Percentiles rank a stretch among this genome's conserved stretches.
These are phyloP conservation scores for Lagopus leucura DNA, from an alignment of 2,113 vertebrate genomes.

Conservation along the genomic window DNA sequence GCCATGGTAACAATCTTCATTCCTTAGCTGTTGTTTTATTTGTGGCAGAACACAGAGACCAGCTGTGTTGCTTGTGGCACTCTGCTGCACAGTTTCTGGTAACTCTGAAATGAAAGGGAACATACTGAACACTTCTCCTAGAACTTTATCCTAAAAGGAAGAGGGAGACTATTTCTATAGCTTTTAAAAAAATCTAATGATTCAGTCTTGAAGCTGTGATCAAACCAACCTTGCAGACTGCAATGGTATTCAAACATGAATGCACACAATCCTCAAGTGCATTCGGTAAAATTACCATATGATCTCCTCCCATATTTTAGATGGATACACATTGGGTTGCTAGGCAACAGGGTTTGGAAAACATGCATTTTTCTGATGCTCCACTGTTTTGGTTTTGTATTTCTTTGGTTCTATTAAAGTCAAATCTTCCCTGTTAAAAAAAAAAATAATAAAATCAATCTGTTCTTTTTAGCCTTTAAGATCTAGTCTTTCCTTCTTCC, in stretches of 20 bases:
- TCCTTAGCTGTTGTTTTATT: conserved; percentile 80
- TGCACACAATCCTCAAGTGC: neutral
- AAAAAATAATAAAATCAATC: conserved; percentile 3
- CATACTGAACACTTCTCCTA: neutral
- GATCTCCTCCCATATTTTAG: conserved; percentile 13
- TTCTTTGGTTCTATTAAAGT: conserved; percentile 14
- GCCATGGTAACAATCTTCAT: conserved; percentile 91
- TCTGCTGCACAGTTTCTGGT: conserved; percentile 71
- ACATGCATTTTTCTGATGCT: conserved; percentile 4
- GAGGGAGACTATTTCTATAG: neutral
- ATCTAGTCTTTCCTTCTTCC: conserved; percentile 15
- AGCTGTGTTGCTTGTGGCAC: conserved; percentile 55
- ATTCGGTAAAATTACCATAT: conserved; percentile 28
- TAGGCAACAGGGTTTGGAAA: conserved; percentile 47
- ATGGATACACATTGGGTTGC: conserved; percentile 14
- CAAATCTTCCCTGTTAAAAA: neutral
- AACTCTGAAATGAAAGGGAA: conserved; percentile 68
- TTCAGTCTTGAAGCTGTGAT: neutral
- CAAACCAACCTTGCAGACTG: neutral
- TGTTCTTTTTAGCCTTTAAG: neutral
- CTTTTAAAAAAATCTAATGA: neutral
- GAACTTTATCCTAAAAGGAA: neutral
- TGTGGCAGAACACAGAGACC: conserved; percentile 53
- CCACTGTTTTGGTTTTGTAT: neutral
- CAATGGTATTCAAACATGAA: neutral